Base-by-base conservation (phyloP, 2,113 vertebrate species). In the Callaeas wilsoni region DNA sequence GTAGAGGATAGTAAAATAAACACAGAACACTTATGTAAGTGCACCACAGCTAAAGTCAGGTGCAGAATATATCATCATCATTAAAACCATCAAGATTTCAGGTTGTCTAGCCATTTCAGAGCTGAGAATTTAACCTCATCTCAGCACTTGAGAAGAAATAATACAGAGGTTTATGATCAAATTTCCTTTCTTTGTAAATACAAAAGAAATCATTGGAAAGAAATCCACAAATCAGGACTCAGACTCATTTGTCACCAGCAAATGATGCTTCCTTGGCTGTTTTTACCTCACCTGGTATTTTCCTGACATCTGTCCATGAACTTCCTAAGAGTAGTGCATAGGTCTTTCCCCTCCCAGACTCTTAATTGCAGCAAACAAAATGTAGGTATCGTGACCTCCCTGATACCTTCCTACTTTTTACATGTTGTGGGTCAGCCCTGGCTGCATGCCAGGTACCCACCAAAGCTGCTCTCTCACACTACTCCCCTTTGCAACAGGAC, bases 331-430 rank as follows among this genome's bases (percentile, higher is more conserved):
- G n/a, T 23, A 57, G 13, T n/a, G 42, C 50, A 55, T 16, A 74
- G 42, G 39, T 56, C 23, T 56, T 93, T 67, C 10, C 55, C 32
- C 29, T 12, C 7, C 4, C 23, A 33, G 50, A 42, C 30, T 17
- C 59, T 41, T 26, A 44, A 76, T 2, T 53, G 49, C 0, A 0
- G 42, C 35, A 41, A 89, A 60, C 8, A 69, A 84, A 84, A 84
- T 8, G 18, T 21, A 68, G 67, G 2, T 44, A 47, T 42, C 0
- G 0, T 37, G 39, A 91, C 33, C 6, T 18, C 20, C 12, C 39
- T 62, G 32, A 55, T 10, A 53, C 13, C 17, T 75, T 78, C 20
- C 20, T 21, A 35, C 22, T 75, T 79, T 74, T 67, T 27, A 35
- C 26, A 32, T 22, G 15, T 17, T 17, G 22, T 44, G 22, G 15